A percentile compares a stretch with the other conserved stretches of the same genome.
Evolutionary conservation across 2,113 vertebrate genomes (phyloP).

Genomic region (Bolborhynchus lineola): DNA sequence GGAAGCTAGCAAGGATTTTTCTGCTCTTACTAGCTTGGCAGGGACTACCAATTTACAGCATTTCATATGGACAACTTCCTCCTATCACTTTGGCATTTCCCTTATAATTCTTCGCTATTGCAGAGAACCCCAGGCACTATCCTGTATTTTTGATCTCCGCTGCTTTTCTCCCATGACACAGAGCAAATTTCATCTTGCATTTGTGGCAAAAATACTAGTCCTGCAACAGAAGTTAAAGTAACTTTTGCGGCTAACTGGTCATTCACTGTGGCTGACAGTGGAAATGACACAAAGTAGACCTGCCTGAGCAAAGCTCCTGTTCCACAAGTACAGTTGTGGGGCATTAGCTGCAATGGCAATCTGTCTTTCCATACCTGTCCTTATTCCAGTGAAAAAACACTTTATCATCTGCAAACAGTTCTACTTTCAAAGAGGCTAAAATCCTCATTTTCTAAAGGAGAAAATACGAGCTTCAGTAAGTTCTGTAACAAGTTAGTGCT

Average conservation of each 20-base stretch:
- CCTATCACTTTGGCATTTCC: neutral
- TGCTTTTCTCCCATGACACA: neutral
- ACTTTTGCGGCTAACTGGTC: neutral
- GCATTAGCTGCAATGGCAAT: neutral
- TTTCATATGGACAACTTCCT: neutral
- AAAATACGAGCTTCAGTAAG: neutral
- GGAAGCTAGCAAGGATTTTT: neutral
- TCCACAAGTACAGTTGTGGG: rapidly evolving
- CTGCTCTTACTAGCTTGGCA: neutral
- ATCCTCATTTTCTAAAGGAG: neutral
- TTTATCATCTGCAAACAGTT: neutral
- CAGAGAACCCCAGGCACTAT: neutral
- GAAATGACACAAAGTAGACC: neutral
- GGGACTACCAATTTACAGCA: neutral
- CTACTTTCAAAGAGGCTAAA: neutral
- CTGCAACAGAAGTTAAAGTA: neutral
- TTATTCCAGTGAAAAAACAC: neutral
- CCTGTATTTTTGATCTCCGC: neutral
- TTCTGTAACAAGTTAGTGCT: neutral
- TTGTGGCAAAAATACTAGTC: neutral
- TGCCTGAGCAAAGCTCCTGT: neutral
- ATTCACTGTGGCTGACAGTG: neutral
- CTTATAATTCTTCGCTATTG: neutral
- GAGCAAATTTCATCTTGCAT: neutral
- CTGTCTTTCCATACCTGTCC: neutral